A percentile compares a stretch with the other conserved stretches of the same genome.
Conservation (phyloP, 2,797 vertebrate genomes). For the Ataeniobius toweri region DNA sequence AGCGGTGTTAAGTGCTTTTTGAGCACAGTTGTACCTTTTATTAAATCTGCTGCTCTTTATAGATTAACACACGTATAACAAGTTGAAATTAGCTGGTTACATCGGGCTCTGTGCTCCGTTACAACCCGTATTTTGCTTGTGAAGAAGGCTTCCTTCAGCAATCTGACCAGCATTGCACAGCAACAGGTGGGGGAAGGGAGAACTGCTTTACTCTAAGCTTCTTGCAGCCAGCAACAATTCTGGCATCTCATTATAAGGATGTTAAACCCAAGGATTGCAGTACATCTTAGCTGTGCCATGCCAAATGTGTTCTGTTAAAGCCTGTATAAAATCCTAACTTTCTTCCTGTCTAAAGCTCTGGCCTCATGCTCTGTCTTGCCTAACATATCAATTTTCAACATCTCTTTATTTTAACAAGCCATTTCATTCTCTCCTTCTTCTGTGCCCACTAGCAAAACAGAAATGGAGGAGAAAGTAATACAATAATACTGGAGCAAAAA, state of each 20-base stretch:
- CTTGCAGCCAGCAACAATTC: not conserved
- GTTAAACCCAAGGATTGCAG: not conserved
- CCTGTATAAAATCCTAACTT: not conserved
- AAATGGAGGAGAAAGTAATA: constrained; percentile 36
- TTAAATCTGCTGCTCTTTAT: not conserved
- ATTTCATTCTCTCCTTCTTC: constrained; percentile 11
- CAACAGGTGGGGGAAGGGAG: not conserved
- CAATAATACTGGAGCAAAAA: constrained; percentile 46
- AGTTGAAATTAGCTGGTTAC: not conserved
- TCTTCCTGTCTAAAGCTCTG: not conserved
- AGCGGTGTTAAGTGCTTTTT: not conserved
- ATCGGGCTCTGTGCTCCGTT: not conserved
- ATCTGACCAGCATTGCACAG: not conserved
- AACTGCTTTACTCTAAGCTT: not conserved
- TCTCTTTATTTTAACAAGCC: constrained; percentile 24
- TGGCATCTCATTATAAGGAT: not conserved
- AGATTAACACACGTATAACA: not conserved
- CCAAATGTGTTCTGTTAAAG: not conserved
- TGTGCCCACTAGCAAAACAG: constrained; percentile 47
- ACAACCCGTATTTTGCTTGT: not conserved
- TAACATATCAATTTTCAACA: constrained; percentile 24
- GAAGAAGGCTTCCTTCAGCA: not conserved
- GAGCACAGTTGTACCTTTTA: not conserved
- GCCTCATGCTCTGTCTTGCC: constrained; percentile 5
- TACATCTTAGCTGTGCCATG: not conserved